Evolutionary conservation across 2,113 vertebrate genomes (phyloP), one percentile per base, ranked within the genome.

Genomic region (Fukomys damarensis): DNA sequence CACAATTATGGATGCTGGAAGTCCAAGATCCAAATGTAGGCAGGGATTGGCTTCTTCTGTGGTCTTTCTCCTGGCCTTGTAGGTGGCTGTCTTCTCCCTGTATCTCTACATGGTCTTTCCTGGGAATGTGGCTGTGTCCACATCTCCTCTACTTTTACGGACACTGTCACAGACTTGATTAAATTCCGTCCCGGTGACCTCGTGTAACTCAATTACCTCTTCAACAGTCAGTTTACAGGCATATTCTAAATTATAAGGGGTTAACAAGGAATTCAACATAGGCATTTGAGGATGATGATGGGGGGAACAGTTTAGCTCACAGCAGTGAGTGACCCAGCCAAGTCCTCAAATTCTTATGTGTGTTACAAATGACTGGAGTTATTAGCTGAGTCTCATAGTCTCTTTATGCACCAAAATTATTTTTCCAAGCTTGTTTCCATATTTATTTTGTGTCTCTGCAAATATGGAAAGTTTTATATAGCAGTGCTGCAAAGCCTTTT

Each of bases 391-490:
- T n/a, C 68, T 85, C 77, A 81, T 92, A 59, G 56, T 38, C 74
- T 96, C 58, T 85, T 92, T 11, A 35, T 66, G 38, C 10, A 63
- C 86, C 86, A 72, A 77, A 58, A 88, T 92, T 87, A 94, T 95
- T 97, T 96, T 96, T 90, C 89, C 80, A 96, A 72, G 24, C 81
- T 87, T 94, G 74, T 95, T 97, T 94, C 95, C 74, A 11, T 85
- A 89, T 81, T 95, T 87, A 84, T 93, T 87, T 91, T 85, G 54
- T 72, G 65, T 88, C 80, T 91, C 38, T 90, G 85, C 54, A 79
- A 83, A 96, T 84, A 93, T 97, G 20, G 79, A 88, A 89, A 35
- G 93, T 97, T 97, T 97, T 96, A 98, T 93, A 97, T 96, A 97
- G 93, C 56, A 88, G 49, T 68, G 28, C 70, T 87, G 35, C 90